These are phyloP conservation scores for Pantherophis vulpinus DNA, from an alignment of 2,797 vertebrate species.

Conservation along the genomic window DNA sequence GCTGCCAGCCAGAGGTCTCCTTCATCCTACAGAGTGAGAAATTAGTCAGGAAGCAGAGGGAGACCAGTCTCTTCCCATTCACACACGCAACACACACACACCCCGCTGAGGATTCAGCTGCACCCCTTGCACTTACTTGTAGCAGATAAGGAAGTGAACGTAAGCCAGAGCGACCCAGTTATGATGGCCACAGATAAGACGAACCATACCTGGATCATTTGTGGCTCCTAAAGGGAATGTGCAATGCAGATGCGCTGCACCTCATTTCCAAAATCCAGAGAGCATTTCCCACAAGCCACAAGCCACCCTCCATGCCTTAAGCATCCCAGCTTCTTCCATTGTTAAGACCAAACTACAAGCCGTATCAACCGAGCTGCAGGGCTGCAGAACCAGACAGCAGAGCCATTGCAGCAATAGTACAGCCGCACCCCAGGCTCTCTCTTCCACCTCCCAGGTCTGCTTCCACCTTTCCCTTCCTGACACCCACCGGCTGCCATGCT, in stretches of 20 bases:
- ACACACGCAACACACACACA: too few relatives aligned
- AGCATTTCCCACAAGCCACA: not conserved
- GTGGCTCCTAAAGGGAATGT: slow-evolving; percentile 62
- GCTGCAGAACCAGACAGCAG: not conserved
- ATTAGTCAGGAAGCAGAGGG: too few relatives aligned
- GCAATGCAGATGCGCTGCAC: too few relatives aligned
- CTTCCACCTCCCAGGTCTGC: not conserved
- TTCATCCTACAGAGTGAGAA: slow-evolving; percentile 76
- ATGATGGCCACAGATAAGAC: slow-evolving; percentile 87
- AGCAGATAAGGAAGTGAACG: slow-evolving; percentile 88
- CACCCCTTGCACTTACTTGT: slow-evolving; percentile 63
- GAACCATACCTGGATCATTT: slow-evolving; percentile 80
- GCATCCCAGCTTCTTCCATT: not conserved
- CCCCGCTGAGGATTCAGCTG: too few relatives aligned
- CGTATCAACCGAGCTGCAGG: not conserved
- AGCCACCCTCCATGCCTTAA: not conserved
- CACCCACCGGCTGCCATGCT: slow-evolving; percentile 33
- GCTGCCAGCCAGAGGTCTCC: slow-evolving; percentile 90
- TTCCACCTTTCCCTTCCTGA: fast-evolving
- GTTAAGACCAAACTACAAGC: not conserved
- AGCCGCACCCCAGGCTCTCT: not conserved
- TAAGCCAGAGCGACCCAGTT: slow-evolving; percentile 93
- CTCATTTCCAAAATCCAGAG: not conserved
- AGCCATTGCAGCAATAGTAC: not conserved
- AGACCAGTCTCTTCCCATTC: not conserved